A percentile compares a stretch with the other conserved stretches of the same genome.
Conservation (phyloP, 2,113 vertebrate species). For the Haemorhous mexicanus region DNA sequence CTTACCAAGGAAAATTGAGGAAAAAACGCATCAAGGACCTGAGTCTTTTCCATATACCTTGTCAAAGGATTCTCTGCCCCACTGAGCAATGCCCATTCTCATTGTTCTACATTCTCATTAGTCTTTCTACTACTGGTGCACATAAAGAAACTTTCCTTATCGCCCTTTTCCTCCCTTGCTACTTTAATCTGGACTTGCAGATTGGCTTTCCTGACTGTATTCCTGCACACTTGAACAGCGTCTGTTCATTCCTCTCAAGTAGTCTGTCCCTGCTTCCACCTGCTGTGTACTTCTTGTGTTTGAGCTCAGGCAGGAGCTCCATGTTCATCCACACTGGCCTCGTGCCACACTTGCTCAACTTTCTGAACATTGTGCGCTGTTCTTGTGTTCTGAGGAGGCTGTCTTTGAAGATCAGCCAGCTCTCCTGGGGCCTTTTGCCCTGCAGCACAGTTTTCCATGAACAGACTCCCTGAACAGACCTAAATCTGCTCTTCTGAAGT, state of each 20-base stretch:
- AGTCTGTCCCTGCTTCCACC: slow-evolving; percentile 20
- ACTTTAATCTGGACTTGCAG: background rate
- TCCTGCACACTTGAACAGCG: background rate
- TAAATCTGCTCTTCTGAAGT: slow-evolving; percentile 20
- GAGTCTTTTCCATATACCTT: background rate
- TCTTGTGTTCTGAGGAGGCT: slow-evolving; percentile 27
- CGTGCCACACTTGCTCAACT: slow-evolving; percentile 27
- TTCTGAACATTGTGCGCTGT: slow-evolving; percentile 20
- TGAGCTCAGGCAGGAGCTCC: slow-evolving; percentile 26
- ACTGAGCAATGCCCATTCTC: background rate
- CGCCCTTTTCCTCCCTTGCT: background rate
- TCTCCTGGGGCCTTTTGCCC: slow-evolving; percentile 46
- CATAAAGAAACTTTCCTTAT: background rate
- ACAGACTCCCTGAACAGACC: slow-evolving; percentile 14
- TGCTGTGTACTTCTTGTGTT: slow-evolving; percentile 12
- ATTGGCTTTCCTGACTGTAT: background rate
- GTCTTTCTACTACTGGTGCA: background rate
- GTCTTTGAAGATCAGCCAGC: slow-evolving; percentile 55
- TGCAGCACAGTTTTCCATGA: slow-evolving; percentile 30
- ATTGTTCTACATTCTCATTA: background rate
- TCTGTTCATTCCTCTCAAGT: slow-evolving; percentile 2
- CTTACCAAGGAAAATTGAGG: background rate
- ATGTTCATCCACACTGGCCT: slow-evolving; percentile 36
- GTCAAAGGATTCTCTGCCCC: background rate
- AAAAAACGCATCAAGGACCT: rapidly evolving